These are phyloP conservation scores for Ceratina australensis DNA, from an alignment of 1,140 invertebrate species.

Conservation along the genomic window DNA sequence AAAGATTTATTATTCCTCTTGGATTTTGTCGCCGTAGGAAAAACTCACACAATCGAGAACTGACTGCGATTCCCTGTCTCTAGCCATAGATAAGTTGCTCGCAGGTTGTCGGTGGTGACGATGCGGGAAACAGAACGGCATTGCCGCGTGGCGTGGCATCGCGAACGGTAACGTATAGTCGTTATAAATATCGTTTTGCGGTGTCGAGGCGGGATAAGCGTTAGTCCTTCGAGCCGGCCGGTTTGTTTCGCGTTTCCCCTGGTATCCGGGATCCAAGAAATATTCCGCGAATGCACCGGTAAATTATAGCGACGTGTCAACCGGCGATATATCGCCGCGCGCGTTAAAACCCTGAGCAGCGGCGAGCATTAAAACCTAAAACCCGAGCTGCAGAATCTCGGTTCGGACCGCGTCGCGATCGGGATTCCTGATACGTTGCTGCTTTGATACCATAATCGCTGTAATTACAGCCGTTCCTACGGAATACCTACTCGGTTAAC, in stretches of 20 bases:
- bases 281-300: conserved; percentile 28
- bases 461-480: conserved; percentile 2
- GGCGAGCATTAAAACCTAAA: conserved; percentile 18
- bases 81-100: conserved; percentile 18
- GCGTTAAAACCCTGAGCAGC: conserved; percentile 6
- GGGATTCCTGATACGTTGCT: conserved; percentile 13
- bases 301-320: conserved; percentile 35
- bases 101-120: not conserved
- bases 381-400: not conserved
- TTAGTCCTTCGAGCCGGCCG: not conserved
- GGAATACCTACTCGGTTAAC: not conserved
- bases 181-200: conserved; percentile 34
- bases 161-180: conserved; percentile 14
- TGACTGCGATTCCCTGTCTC: too few species aligned
- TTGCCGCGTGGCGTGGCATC: too few species aligned
- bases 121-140: not conserved
- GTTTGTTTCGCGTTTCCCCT: conserved; percentile 10
- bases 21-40: too few species aligned
- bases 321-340: conserved; percentile 30
- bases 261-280: conserved; percentile 20
- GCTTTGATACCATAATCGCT: conserved; percentile 30
- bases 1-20: too few species aligned
- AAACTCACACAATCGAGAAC: too few species aligned
- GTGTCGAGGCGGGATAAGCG: conserved; percentile 1
- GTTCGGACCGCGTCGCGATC: conserved; percentile 3